Evolutionary conservation across 2,888 invertebrate genomes (phyloP), one percentile per base, ranked within the genome.

Genomic region (Pyrrhia umbra): DNA sequence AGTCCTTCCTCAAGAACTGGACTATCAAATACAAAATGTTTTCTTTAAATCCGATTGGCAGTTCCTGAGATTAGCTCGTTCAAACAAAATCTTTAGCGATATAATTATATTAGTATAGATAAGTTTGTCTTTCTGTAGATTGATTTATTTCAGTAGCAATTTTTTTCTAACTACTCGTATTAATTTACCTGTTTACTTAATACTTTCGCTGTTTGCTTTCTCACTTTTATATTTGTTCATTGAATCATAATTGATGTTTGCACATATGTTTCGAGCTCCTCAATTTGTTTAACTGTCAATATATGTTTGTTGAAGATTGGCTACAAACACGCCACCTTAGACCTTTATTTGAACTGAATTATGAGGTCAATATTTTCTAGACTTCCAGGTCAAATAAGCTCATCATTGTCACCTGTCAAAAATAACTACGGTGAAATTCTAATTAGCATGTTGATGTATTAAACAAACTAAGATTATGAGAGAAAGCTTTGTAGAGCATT

Each of bases 371-470:
- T 68, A 62, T 73, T 86, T 86, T 88, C 72, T 88, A 85, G 88
- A 88, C 79, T 87, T 90, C 77, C 83, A 83, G 90, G 90, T 89
- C 89, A 87, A 68, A 73, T 77, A 76, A 81, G 64, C 68, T 80
- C 81, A 86, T 84, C 75, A 78, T 82, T 82, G 82, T 82, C 84
- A 83, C 79, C 79, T 86, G 87, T 86, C 86, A 86, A 83, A 84
- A 84, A 73, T 82, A 81, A 72, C 76, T 54, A 70, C 71, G 79
- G 88, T 82, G 88, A 90, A 91, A 90, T 86, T 85, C 62, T 84
- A 86, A 89, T 89, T 88, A 90, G 83, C 87, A 86, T 87, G 84
- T 87, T 79, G 68, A 75, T 75, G 46, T 46, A n/a, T 34, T 34
- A n/a, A 50, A 81, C 71, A 80, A 80, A 83, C 83, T 81, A 83